phyloP scores from a whole-genome alignment of 2,888 invertebrate species.

The Drosophila flavopinicola region DNA sequence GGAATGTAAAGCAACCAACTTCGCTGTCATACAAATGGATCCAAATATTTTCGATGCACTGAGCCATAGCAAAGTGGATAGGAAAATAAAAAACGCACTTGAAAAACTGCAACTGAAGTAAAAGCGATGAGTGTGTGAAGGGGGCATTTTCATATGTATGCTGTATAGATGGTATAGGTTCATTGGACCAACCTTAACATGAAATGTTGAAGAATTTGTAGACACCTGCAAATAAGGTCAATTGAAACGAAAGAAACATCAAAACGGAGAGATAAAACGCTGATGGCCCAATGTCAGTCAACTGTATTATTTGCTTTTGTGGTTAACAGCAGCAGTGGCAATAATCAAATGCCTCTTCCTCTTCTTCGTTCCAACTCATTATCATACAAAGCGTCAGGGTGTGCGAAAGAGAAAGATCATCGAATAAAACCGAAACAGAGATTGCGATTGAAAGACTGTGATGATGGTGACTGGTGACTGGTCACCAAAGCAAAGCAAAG shows the following conservation, averaged over 20 bases:
- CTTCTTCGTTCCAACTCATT: constrained; percentile 46
- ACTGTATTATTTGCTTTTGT: constrained; percentile 57
- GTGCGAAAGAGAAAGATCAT: constrained; percentile 26
- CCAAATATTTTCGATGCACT: constrained; percentile 44
- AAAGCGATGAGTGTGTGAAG: constrained; percentile 19
- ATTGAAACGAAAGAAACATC: constrained; percentile 53
- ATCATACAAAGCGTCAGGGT: constrained; percentile 50
- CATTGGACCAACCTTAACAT: constrained; percentile 23
- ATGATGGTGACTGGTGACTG: constrained; percentile 18
- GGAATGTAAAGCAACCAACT: constrained; percentile 27
- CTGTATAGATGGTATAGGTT: constrained; percentile 11
- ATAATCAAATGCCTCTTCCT: constrained; percentile 62
- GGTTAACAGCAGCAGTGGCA: constrained; percentile 56
- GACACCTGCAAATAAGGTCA: constrained; percentile 71
- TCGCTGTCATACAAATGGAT: constrained; percentile 42
- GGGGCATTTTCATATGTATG: constrained; percentile 8
- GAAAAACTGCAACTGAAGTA: constrained; percentile 28
- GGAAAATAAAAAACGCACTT: constrained; percentile 13
- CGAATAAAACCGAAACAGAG: constrained; percentile 29
- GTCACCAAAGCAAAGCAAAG: constrained; percentile 31
- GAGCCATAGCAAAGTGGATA: constrained; percentile 32
- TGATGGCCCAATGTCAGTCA: constrained; percentile 51
- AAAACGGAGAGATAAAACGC: constrained; percentile 37
- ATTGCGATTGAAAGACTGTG: constrained; percentile 18
- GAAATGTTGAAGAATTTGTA: constrained; percentile 32